A percentile compares a stretch with the other conserved stretches of the same genome.
Conservation (phyloP, 2,113 vertebrate genomes). For the Heliornis fulica region DNA sequence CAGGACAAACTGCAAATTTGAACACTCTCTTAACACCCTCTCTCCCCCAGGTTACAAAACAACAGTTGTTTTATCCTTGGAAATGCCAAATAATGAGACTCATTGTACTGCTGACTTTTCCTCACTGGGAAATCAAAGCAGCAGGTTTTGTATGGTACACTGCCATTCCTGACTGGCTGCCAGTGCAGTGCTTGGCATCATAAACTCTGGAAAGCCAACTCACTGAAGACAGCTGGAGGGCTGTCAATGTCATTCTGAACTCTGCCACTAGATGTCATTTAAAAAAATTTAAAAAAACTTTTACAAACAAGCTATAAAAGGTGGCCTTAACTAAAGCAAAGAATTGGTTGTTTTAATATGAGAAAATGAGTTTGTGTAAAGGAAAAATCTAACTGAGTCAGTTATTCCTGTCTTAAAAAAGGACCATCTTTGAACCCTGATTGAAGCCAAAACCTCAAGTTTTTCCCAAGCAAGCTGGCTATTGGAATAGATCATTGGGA, state of each 20-base stretch:
- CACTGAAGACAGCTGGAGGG: background rate
- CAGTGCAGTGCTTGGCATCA: background rate
- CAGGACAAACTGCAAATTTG: background rate
- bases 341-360: background rate
- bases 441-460: background rate
- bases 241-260: background rate
- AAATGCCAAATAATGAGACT: background rate
- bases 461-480: background rate
- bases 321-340: background rate
- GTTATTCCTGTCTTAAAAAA: background rate
- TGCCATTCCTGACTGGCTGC: background rate
- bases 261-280: conserved; percentile 44
- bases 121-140: background rate
- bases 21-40: background rate
- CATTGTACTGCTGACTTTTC: background rate
- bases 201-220: background rate
- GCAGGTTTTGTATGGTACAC: background rate
- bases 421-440: background rate
- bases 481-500: background rate
- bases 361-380: background rate
- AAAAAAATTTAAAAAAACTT: background rate
- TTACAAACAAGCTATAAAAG: background rate
- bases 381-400: background rate
- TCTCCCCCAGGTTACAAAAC: background rate
- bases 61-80: background rate